These are phyloP conservation scores for Agrochola macilenta DNA, from an alignment of 2,888 invertebrate genomes.

Conservation along the genomic window DNA sequence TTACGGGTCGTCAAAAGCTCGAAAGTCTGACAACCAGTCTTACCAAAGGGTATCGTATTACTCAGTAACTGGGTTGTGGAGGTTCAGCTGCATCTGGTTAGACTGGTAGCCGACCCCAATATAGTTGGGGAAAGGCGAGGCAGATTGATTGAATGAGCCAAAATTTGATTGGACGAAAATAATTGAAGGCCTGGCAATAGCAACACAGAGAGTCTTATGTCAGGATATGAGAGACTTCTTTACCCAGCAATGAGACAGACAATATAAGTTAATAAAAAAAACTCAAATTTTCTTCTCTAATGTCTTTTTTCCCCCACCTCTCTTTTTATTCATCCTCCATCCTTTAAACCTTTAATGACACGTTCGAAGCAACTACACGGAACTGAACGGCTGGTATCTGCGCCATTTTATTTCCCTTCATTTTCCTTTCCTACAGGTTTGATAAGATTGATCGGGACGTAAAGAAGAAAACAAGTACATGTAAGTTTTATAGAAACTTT, in stretches of 20 bases:
- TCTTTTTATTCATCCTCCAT: not conserved
- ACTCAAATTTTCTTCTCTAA: constrained; percentile 16
- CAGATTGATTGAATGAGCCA: not conserved
- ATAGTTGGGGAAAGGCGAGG: too few species aligned
- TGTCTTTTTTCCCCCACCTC: constrained; percentile 7
- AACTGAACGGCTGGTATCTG: constrained; percentile 25
- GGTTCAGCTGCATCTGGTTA: too few species aligned
- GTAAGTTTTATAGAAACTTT: constrained; percentile 23
- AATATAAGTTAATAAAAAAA: constrained; percentile 14
- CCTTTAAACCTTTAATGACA: constrained; percentile 31
- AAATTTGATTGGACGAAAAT: not conserved
- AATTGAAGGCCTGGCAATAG: not conserved
- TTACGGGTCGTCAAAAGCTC: too few species aligned
- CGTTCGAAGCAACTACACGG: constrained; percentile 22
- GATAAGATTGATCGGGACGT: constrained; percentile 40
- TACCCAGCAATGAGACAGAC: not conserved
- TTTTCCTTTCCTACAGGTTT: constrained; percentile 25
- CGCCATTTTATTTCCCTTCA: constrained; percentile 28
- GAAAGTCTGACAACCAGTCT: too few species aligned
- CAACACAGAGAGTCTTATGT: not conserved
- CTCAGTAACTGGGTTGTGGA: too few species aligned
- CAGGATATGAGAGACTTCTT: not conserved
- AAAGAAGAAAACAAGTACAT: constrained; percentile 18
- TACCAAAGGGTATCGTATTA: too few species aligned
- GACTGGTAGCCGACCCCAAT: too few species aligned